Evolutionary conservation across 2,113 vertebrate species (phyloP), one percentile per base, ranked within the genome.

Genomic region (Hystrix brachyura): DNA sequence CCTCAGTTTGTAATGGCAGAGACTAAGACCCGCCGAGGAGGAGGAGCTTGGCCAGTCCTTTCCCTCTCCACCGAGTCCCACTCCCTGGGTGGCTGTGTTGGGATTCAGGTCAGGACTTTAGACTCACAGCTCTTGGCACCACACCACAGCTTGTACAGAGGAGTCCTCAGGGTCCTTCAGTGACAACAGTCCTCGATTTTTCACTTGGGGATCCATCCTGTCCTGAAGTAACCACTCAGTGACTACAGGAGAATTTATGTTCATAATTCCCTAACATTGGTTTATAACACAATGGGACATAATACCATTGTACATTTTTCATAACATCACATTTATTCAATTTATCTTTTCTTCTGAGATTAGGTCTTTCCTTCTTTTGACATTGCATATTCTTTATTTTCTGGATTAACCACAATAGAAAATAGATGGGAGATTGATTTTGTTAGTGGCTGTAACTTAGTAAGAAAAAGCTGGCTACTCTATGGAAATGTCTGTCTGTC

Each of bases 1-100:
- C 59, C 9, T 62, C 27, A 29, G 29, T 78, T 76, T 81, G 18
- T 7, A 83, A 86, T 46, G 38, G 19, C 43, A 34, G 29, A 67
- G 27, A 7, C 8, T 34, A 74, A 18, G 57, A 59, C 23, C 29
- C 3, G 2, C n/a, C 2, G 78, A 84, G 62, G 38, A 25, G 65
- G 2, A 57, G 29, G 62, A 25, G 5, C 0, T 3, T 3, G 34
- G 59, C 7, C 8, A 12, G 48, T 19, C 7, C 51, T 3, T 7
- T 34, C 17, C 10, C 43, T 55, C 38, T 29, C 72, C 0, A 10
- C 12, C 5, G 25, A 14, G 72, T 25, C 1, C 3, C 43, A 10
- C 12, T 29, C 91, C 27, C 2, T 7, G 0, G 5, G 7, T 5
- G 8, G 10, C 48, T 53, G 57, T 27, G 46, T 25, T 48, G 14